A percentile compares a stretch with the other conserved stretches of the same genome.
Evolutionary conservation across 2,113 vertebrate species (phyloP).

Genomic region (Tetraodon nigroviridis): DNA sequence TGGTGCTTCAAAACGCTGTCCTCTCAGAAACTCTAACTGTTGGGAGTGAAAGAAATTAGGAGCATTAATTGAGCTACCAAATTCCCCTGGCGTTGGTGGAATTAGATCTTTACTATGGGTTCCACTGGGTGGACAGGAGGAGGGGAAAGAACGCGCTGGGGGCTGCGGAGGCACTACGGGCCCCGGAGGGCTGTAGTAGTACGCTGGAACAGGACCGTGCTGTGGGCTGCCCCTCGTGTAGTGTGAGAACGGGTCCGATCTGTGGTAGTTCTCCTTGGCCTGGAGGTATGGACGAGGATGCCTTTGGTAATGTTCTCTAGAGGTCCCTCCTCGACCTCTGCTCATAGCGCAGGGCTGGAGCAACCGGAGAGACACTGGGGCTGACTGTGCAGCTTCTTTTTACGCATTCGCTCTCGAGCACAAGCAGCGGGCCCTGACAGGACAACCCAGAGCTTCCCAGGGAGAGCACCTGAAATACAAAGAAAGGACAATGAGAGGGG

Average conservation of each 20-base stretch:
- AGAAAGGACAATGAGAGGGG: slow-evolving; percentile 27
- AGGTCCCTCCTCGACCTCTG: slow-evolving; percentile 77
- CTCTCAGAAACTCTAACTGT: slow-evolving; percentile 75
- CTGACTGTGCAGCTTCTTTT: slow-evolving; percentile 36
- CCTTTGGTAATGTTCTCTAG: slow-evolving; percentile 60
- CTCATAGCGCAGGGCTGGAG: slow-evolving; percentile 80
- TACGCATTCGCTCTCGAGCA: slow-evolving; percentile 11
- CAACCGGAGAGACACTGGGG: slow-evolving; percentile 27
- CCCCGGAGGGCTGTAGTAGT: slow-evolving; percentile 26
- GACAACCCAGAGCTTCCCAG: slow-evolving; percentile 3
- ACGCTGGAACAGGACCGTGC: slow-evolving; percentile 29
- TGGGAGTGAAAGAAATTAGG: slow-evolving; percentile 51
- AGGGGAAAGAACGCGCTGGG: not conserved
- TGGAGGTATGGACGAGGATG: slow-evolving; percentile 46
- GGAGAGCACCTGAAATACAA: slow-evolving; percentile 52
- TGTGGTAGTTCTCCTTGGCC: slow-evolving; percentile 43
- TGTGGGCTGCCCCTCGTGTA: slow-evolving; percentile 27
- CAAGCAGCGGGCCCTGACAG: slow-evolving; percentile 21
- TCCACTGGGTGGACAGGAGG: slow-evolving; percentile 34
- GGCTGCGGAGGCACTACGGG: slow-evolving; percentile 23
- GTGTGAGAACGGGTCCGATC: slow-evolving; percentile 16
- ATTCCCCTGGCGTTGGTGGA: not conserved
- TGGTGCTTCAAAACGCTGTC: slow-evolving; percentile 63
- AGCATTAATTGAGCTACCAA: slow-evolving; percentile 18
- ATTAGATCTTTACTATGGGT: slow-evolving; percentile 4